phyloP scores from a whole-genome alignment of 2,797 vertebrate species.

The Manis crassicaudata region DNA sequence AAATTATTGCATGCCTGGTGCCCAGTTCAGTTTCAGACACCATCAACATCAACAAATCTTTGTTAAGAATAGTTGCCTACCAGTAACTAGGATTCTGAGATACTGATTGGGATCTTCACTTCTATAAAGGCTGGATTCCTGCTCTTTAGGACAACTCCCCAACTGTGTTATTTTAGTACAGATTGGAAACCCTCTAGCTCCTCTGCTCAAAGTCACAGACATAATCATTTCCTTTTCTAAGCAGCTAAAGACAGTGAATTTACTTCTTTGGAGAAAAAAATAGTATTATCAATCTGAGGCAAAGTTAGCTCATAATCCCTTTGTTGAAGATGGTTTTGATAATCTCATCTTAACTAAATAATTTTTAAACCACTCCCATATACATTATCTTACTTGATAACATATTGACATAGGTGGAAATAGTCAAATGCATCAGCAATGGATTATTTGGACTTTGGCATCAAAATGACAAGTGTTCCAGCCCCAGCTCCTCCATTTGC shows the following conservation, averaged over 20 bases:
- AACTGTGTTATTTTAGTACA: background rate
- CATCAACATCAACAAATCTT: background rate
- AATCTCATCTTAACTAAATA: background rate
- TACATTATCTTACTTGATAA: background rate
- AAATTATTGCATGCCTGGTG: background rate
- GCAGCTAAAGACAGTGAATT: background rate
- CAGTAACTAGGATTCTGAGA: background rate
- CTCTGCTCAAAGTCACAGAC: background rate
- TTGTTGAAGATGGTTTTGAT: background rate
- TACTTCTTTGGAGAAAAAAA: background rate
- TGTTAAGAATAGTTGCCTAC: conserved; percentile 6
- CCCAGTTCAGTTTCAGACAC: background rate
- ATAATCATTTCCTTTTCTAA: background rate
- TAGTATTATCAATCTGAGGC: background rate
- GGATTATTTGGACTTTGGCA: background rate
- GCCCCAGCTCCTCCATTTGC: background rate
- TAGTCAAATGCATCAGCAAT: background rate
- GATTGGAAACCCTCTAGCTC: background rate
- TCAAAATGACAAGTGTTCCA: background rate
- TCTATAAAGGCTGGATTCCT: background rate
- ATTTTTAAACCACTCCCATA: background rate
- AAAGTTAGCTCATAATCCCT: background rate
- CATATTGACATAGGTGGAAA: background rate
- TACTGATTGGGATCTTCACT: background rate
- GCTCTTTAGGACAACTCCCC: background rate